These are phyloP conservation scores for Akabosia matsudoensis DNA, from an alignment of 1,140 invertebrate genomes.

Conservation along the genomic window DNA sequence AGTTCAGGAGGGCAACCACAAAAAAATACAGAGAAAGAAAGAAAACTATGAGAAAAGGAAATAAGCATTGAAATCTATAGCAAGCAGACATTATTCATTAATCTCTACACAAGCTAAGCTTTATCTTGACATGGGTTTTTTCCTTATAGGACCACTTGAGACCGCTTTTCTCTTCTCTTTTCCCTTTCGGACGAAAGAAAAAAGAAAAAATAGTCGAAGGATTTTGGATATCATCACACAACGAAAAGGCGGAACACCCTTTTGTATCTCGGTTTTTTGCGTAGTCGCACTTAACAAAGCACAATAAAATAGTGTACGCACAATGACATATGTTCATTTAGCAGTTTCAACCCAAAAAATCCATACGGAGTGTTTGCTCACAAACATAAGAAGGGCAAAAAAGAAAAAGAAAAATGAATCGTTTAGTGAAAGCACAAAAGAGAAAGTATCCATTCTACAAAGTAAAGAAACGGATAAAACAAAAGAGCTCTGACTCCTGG, in stretches of 20 bases:
- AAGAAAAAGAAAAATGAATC: background rate
- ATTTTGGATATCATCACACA: slow-evolving; percentile 38
- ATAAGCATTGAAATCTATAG: slow-evolving; percentile 18
- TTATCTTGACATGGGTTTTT: slow-evolving; percentile 44
- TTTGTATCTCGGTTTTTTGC: slow-evolving; percentile 1
- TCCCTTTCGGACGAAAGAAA: slow-evolving; percentile 15
- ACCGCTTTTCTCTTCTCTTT: slow-evolving; percentile 33
- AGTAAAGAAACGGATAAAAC: background rate
- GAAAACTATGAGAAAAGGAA: background rate
- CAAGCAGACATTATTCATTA: slow-evolving; percentile 45
- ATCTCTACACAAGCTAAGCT: slow-evolving; percentile 43
- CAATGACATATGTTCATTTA: background rate
- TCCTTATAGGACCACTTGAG: slow-evolving; percentile 43
- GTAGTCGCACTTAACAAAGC: background rate
- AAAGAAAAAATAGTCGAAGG: slow-evolving; percentile 42
- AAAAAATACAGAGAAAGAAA: background rate
- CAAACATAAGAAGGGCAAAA: background rate
- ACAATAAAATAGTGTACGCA: background rate
- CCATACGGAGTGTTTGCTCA: too few species aligned
- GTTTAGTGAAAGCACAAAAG: background rate
- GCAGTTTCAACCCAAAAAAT: too few species aligned
- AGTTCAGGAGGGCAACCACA: background rate
- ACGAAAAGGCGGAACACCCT: slow-evolving; percentile 26
- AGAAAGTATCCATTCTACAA: too few species aligned
- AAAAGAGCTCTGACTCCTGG: background rate